Percentiles rank a stretch among this genome's conserved stretches.
phyloP scores from a whole-genome alignment of 2,888 invertebrate genomes.

The Philopedon plagiatum region DNA sequence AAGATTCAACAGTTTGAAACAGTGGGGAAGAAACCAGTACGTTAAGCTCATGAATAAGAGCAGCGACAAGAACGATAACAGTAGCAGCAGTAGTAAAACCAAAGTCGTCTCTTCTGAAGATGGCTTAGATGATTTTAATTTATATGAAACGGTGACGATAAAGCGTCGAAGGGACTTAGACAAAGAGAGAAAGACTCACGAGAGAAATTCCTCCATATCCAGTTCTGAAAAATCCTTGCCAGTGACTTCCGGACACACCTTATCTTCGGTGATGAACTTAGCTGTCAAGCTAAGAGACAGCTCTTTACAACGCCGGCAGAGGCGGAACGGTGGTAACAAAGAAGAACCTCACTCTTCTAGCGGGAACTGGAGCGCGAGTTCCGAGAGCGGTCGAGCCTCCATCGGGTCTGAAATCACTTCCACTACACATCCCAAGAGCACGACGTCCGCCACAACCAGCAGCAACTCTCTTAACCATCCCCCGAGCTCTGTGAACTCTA shows the following conservation, averaged over 20 bases:
- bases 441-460: constrained; percentile 78
- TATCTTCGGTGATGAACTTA: constrained; percentile 73
- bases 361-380: constrained; percentile 96
- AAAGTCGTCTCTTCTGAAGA: constrained; percentile 49
- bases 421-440: constrained; percentile 80
- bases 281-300: constrained; percentile 85
- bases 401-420: constrained; percentile 88
- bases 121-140: constrained; percentile 74
- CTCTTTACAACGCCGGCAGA: constrained; percentile 79
- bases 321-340: constrained; percentile 77
- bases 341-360: constrained; percentile 92
- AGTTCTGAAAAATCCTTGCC: constrained; percentile 79
- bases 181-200: constrained; percentile 79
- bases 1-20: constrained; percentile 86
- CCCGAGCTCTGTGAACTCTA: constrained; percentile 80
- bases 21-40: constrained; percentile 87
- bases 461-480: constrained; percentile 77
- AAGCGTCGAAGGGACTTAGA: constrained; percentile 72
- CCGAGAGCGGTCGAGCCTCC: constrained; percentile 88
- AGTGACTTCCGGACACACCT: constrained; percentile 65
- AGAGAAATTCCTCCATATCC: constrained; percentile 81
- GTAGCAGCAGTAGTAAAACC: constrained; percentile 47
- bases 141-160: constrained; percentile 78
- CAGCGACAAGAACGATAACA: constrained; percentile 72
- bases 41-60: constrained; percentile 81